Evolutionary conservation across 1,140 invertebrate genomes (phyloP), one percentile per base, ranked within the genome.

Genomic region (Ceratina japonica): DNA sequence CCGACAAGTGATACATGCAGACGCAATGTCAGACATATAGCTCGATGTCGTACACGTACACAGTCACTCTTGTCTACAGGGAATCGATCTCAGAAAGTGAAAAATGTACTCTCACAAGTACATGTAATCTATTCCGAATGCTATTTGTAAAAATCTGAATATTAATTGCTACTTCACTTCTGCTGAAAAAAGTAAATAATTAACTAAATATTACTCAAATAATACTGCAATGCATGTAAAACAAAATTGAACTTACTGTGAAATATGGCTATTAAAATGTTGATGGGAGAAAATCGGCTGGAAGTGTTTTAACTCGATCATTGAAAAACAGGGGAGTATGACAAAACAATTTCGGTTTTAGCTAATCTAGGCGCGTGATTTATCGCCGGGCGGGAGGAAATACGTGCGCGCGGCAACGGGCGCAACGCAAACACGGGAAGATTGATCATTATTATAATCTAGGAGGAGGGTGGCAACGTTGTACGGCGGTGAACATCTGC

Each of bases 391-490:
- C 22, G 65, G n/a, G 18, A 24, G 62, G 73, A 64, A 64, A 37
- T 75, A 75, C 58, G 49, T 24, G 66, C 37, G 66, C 37, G 66
- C 66, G 58, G 49, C 49, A 37, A 52, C 58, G 5, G 37, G 37
- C 37, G 37, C 37, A 44, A 44, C 37, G 37, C 37, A 52, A n/a
- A 37, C n/a, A 44, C 66, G 37, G 68, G 75, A 78, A 78, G 75
- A 78, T 78, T 78, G 75, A 78, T 78, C 75, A 78, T 78, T 78
- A 78, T 78, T 78, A 78, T 78, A 78, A 78, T 78, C 69, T 72
- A 59, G 27, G n/a, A 63, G 75, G 31, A 31, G 37, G 66, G 59
- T 15, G 31, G 68, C 13, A 3, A 58, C 58, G 37, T 44, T 44
- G 59, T 56, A 10, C 68, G 59, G 61, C 37, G 37, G 37, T 44